These are phyloP conservation scores for Arizona elegans DNA, from an alignment of 2,113 vertebrate species.

Conservation along the genomic window DNA sequence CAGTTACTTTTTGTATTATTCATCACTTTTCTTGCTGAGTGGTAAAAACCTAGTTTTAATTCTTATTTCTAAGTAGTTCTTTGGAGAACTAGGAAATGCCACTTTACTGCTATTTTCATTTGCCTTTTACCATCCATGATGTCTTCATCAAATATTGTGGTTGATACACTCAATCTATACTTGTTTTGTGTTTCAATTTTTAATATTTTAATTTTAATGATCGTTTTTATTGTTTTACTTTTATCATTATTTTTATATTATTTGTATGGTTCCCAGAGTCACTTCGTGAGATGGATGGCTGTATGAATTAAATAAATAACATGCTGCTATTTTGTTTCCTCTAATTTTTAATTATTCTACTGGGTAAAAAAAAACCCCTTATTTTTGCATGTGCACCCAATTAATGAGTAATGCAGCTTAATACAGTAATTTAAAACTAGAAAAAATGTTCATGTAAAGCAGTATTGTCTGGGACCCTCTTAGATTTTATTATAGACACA, in stretches of 20 bases:
- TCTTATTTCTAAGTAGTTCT: conserved; percentile 9
- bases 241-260: background rate
- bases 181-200: background rate
- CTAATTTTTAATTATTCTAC: background rate
- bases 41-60: conserved; percentile 35
- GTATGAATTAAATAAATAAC: background rate
- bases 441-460: background rate
- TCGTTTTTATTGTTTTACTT: background rate
- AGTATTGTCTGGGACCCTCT: background rate
- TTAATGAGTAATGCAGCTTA: conserved; percentile 47
- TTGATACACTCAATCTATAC: background rate
- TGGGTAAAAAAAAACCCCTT: conserved; percentile 22
- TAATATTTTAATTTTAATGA: background rate
- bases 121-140: background rate
- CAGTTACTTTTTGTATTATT: conserved; percentile 48
- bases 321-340: background rate
- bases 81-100: background rate
- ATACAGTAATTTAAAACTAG: background rate
- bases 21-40: conserved; percentile 38
- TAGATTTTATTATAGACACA: background rate
- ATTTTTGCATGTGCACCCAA: conserved; percentile 16
- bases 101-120: conserved; percentile 48
- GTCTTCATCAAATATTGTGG: background rate
- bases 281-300: background rate
- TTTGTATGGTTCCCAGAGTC: background rate